Conservation (phyloP, 1,140 invertebrate species). For the Drosophila suzukii region DNA sequence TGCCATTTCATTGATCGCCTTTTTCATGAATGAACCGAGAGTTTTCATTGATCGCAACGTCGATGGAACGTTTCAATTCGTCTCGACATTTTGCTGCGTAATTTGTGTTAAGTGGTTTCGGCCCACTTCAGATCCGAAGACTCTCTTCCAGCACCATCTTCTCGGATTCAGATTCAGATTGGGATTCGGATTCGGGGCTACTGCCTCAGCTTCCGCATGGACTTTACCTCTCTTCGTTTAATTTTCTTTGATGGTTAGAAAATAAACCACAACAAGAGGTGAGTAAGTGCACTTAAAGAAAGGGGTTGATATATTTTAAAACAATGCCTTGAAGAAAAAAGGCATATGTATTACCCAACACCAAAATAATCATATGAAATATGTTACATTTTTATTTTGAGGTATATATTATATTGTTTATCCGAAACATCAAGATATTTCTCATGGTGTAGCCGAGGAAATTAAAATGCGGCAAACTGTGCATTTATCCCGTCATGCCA, state of each 20-base stretch:
- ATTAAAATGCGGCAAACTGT: slow-evolving; percentile 81
- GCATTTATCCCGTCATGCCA: slow-evolving; percentile 74
- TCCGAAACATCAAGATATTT: background rate
- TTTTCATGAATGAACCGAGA: slow-evolving; percentile 57
- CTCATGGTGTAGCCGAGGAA: slow-evolving; percentile 29
- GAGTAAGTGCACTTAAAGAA: slow-evolving; percentile 6
- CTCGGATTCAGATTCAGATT: slow-evolving; percentile 9
- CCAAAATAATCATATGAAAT: too few relatives aligned
- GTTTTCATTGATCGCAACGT: slow-evolving; percentile 69
- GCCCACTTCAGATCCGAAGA: slow-evolving; percentile 69
- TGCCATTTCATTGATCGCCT: slow-evolving; percentile 74
- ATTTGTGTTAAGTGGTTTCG: slow-evolving; percentile 84
- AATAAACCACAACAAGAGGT: slow-evolving; percentile 52
- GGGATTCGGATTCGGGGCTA: slow-evolving; percentile 12
- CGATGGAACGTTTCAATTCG: slow-evolving; percentile 72
- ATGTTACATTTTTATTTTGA: too few relatives aligned
- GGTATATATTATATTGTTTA: too few relatives aligned
- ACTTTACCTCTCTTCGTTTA: slow-evolving; percentile 41
- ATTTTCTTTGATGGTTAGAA: slow-evolving; percentile 60
- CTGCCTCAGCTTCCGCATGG: slow-evolving; percentile 34
- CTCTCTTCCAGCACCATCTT: slow-evolving; percentile 9
- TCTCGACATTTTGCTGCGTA: slow-evolving; percentile 84
- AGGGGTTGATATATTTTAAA: background rate
- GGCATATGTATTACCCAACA: too few relatives aligned
- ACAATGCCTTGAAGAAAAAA: background rate